Evolutionary conservation across 2,113 vertebrate species (phyloP).

Genomic region (Lycocorax pyrrhopterus): DNA sequence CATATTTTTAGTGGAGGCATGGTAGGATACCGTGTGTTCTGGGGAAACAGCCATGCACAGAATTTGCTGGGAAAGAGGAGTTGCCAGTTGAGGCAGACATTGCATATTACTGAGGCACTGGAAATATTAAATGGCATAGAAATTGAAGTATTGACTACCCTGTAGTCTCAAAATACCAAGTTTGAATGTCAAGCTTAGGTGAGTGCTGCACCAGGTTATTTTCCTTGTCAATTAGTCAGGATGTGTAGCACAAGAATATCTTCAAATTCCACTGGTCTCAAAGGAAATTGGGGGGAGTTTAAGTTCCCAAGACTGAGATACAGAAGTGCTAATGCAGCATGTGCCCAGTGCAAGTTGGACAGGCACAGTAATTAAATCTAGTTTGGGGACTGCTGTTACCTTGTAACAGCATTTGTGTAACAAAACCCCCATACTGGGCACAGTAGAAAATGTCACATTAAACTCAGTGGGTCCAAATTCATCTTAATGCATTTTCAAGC

Average conservation of each 20-base stretch:
- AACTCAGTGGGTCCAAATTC: neutral
- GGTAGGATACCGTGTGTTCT: neutral
- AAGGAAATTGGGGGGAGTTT: neutral
- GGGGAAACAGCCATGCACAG: fast-evolving
- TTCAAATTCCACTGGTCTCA: neutral
- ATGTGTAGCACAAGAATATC: neutral
- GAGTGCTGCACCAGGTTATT: neutral
- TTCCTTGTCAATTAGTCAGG: neutral
- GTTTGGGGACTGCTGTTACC: neutral
- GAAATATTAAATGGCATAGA: neutral
- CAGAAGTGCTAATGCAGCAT: neutral
- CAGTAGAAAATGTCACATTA: neutral
- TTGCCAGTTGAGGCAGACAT: neutral
- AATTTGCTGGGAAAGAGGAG: neutral
- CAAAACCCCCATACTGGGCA: neutral
- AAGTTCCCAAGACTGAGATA: neutral
- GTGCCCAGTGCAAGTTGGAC: neutral
- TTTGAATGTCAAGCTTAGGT: neutral
- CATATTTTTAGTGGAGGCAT: neutral
- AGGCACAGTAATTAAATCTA: neutral
- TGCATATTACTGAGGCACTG: neutral
- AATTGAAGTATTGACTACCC: neutral
- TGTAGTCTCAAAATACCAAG: neutral
- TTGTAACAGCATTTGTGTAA: neutral
- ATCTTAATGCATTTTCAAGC: neutral